Percentiles rank a stretch among this genome's conserved stretches.
Conservation (phyloP, 92 coral and sea anemone genomes). For the Diadumene lineata region DNA sequence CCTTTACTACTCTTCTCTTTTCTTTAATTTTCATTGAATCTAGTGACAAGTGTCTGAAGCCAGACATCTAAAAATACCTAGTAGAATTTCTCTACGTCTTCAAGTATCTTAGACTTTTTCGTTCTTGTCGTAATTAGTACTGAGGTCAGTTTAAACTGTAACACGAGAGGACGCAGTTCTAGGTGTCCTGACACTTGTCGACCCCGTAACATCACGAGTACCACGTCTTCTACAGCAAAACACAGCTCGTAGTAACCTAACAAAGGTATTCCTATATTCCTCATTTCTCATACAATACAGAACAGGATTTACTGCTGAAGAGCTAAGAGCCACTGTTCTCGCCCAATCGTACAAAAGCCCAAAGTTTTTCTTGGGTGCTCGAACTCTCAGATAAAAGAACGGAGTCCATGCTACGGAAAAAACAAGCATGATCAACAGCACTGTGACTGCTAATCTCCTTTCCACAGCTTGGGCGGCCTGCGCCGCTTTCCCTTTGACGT, state of each 20-base stretch:
- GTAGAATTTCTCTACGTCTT: no score
- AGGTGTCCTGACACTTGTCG: not conserved
- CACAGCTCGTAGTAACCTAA: constrained; percentile 24
- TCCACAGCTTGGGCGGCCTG: constrained; percentile 30
- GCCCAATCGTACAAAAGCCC: constrained; percentile 82
- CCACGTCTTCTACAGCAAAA: constrained; percentile 9
- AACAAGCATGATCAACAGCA: constrained; percentile 61
- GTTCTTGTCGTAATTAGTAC: no score
- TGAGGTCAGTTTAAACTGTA: no score
- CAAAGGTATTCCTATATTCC: constrained; percentile 68
- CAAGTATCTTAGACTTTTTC: no score
- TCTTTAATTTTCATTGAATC: no score
- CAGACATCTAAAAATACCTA: no score
- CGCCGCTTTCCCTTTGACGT: not conserved
- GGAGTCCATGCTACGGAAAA: constrained; percentile 81
- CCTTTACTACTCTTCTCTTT: no score
- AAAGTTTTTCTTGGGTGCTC: constrained; percentile 71
- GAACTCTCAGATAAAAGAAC: constrained; percentile 69
- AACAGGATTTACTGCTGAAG: constrained; percentile 73
- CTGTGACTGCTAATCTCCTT: constrained; percentile 73
- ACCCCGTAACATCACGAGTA: not conserved
- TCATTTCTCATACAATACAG: constrained; percentile 75
- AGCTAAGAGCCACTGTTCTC: constrained; percentile 67
- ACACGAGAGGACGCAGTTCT: constrained; percentile 13
- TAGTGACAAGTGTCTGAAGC: no score